phyloP scores from a whole-genome alignment of 2,797 vertebrate species.

The Karalla daura region DNA sequence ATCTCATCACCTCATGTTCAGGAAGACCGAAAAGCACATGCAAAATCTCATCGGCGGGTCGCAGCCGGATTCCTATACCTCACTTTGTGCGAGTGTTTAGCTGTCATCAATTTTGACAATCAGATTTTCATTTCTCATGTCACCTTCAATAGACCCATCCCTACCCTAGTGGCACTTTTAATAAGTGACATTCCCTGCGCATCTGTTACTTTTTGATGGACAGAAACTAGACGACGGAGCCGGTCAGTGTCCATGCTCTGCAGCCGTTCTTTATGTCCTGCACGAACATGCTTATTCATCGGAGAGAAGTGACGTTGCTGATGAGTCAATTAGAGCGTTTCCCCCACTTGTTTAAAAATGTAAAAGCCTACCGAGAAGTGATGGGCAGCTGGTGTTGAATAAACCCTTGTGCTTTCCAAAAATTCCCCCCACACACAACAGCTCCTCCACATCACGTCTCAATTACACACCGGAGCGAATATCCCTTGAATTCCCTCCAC shows the following conservation, averaged over 20 bases:
- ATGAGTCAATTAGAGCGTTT: conserved; percentile 31
- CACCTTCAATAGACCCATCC: no score
- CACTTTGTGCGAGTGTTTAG: background rate
- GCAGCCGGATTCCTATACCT: no score
- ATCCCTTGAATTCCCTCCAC: conserved; percentile 4
- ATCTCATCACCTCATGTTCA: no score
- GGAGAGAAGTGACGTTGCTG: conserved; percentile 28
- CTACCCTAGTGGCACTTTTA: conserved; percentile 40
- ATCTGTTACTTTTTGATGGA: conserved; percentile 55
- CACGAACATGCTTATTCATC: conserved; percentile 32
- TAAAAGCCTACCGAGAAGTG: conserved; percentile 6
- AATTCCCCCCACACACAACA: background rate
- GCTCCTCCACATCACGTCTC: background rate
- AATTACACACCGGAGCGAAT: conserved; percentile 15
- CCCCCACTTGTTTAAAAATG: conserved; percentile 21
- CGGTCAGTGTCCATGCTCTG: conserved; percentile 16
- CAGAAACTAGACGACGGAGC: conserved; percentile 19
- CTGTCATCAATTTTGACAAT: conserved; percentile 5
- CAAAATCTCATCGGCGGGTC: no score
- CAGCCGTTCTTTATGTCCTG: conserved; percentile 1
- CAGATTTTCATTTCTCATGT: conserved; percentile 6
- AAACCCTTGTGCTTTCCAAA: background rate
- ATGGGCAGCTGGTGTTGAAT: conserved; percentile 16
- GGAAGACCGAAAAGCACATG: no score
- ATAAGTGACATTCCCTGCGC: conserved; percentile 55